Base-by-base conservation (phyloP, 1,140 invertebrate species). In the Drosophila seguyi region DNA sequence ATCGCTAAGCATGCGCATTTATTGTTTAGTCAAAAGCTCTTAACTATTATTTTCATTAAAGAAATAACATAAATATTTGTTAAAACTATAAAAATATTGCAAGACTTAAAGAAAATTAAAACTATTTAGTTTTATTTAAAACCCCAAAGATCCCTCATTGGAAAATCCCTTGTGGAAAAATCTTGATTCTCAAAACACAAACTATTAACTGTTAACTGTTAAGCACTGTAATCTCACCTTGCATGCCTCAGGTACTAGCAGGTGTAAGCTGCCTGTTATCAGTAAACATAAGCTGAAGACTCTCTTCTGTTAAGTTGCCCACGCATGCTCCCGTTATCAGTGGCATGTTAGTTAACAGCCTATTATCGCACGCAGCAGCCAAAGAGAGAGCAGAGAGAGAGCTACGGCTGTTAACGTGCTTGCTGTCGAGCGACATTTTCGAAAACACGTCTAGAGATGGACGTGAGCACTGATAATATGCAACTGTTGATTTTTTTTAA, bases 401-500 rank as follows among this genome's bases (percentile, higher is more conserved):
- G 34, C 13, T 8, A n/a, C 20, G 11, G 34, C 34, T 55, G 52
- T 55, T 38, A 55, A n/a, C 14, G 20, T 11, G 34, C 14, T 22
- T 16, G 18, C 10, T 53, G 50, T 36, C 31, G 50, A 22, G 50
- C 20, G 18, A 53, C 18, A 53, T 22, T 53, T 53, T 38, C 34
- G 52, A 55, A 53, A 38, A 38, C 52, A 55, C 34, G 31, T 16
- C 14, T 36, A 38, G 52, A 25, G 52, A 38, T 55, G 52, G 52
- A 16, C 50, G 6, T 36, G 50, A 20, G 11, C n/a, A 18, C 4
- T 50, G 27, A 50, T 31, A 31, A 18, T 13, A 13, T 10, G 0
- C 11, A 14, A 16, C 16, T 27, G 4, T 27, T 47, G 2, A 27
- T 5, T 47, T 25, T 47, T 25, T 27, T n/a, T 1, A 47, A 27